These are phyloP conservation scores for Neopelma chrysocephalum DNA, from an alignment of 2,797 vertebrate species.

Conservation along the genomic window DNA sequence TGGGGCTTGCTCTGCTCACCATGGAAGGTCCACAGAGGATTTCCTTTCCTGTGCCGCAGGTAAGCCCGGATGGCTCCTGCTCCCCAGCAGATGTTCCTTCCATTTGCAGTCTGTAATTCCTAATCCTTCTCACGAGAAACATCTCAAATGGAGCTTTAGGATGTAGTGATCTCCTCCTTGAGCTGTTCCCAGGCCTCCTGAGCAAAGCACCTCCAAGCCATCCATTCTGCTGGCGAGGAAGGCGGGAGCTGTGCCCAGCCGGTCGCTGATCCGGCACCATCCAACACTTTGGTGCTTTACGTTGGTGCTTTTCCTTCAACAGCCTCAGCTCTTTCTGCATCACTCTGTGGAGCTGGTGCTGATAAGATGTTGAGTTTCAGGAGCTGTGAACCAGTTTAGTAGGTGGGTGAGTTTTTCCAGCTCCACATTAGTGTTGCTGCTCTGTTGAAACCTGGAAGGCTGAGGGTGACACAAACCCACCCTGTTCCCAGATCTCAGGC, in stretches of 20 bases:
- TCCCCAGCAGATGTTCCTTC: not conserved
- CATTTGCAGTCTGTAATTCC: not conserved
- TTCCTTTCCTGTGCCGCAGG: not conserved
- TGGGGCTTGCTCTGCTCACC: not conserved
- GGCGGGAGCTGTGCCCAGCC: not conserved
- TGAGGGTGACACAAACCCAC: not conserved
- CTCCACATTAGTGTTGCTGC: not conserved
- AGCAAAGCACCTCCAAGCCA: not conserved
- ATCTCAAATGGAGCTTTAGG: not conserved
- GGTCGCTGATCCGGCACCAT: rapidly evolving
- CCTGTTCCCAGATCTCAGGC: not conserved
- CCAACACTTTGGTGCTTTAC: rapidly evolving
- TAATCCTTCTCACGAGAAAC: not conserved
- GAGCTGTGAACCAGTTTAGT: not conserved
- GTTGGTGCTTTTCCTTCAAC: rapidly evolving
- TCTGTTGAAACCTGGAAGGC: not conserved
- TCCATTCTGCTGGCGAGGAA: not conserved
- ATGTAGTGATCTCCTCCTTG: not conserved
- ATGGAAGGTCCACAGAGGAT: not conserved
- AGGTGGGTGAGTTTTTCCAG: not conserved
- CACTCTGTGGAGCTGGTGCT: not conserved
- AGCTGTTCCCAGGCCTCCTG: not conserved
- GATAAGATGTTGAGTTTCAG: not conserved
- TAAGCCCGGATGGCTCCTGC: not conserved
- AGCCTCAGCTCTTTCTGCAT: not conserved